A percentile compares a stretch with the other conserved stretches of the same genome.
phyloP scores from a whole-genome alignment of 1,140 invertebrate species.

The Zaprionus vittiger region DNA sequence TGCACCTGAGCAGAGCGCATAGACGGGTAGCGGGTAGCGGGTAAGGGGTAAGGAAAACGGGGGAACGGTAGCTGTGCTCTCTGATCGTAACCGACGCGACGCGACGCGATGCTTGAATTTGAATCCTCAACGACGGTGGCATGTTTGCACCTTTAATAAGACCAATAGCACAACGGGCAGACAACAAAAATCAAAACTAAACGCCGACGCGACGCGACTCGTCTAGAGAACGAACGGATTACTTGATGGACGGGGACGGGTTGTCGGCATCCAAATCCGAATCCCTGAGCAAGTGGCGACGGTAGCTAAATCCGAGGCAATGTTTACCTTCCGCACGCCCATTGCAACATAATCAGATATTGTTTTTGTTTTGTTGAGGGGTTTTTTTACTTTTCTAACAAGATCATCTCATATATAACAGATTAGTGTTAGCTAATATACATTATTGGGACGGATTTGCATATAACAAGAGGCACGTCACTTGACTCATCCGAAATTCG shows the following conservation, averaged over 20 bases:
- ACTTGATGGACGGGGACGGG: conserved; percentile 11
- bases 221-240: conserved; percentile 23
- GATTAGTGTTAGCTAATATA: conserved; percentile 20
- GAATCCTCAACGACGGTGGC: conserved; percentile 71
- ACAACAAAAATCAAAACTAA: conserved; percentile 40
- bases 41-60: background rate
- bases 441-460: background rate
- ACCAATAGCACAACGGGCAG: conserved; percentile 59
- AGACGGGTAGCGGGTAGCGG: background rate
- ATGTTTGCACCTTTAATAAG: conserved; percentile 83
- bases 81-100: conserved; percentile 72
- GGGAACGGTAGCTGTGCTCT: conserved; percentile 28
- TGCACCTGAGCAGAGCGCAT: conserved; percentile 55
- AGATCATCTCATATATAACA: conserved; percentile 46
- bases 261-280: conserved; percentile 12
- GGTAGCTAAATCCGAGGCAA: conserved; percentile 22
- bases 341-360: conserved; percentile 41
- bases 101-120: conserved; percentile 32
- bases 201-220: conserved; percentile 63
- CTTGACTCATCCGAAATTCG: conserved; percentile 60
- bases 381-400: conserved; percentile 28
- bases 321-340: conserved; percentile 43
- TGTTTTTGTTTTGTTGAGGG: conserved; percentile 17
- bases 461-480: conserved; percentile 34
- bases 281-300: background rate